Evolutionary conservation across 2,113 vertebrate genomes (phyloP), one percentile per base, ranked within the genome.

Genomic region (Danio rerio): DNA sequence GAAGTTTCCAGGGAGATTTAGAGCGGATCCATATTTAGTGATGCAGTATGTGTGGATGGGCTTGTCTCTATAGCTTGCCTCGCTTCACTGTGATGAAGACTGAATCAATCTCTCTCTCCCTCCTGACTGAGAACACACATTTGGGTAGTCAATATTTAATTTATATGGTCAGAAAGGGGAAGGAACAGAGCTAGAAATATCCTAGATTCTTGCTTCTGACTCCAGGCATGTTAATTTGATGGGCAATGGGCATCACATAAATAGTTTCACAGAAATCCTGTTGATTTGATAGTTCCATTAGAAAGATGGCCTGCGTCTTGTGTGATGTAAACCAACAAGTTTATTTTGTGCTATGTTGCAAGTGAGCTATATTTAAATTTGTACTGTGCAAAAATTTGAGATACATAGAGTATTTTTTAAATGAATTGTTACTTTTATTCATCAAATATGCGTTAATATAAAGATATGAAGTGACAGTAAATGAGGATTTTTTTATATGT

Each of bases 61-160:
- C 18, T 42, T 66, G 83, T 84, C 70, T 84, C 61, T 84, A 49
- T 59, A 74, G 53, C 15, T 53, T 20, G 79, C 20, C 75, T 74
- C 20, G 6, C 59, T 15, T n/a, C 7, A 7, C 13, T 53, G 66
- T 65, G 66, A 56, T 78, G 69, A 50, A 58, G 49, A 61, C 68
- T 62, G 18, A 53, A 66, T 73, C 18, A 71, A 52, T 71, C 69
- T 71, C 18, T 71, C n/a, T 61, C 43, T 49, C 43, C 74, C 58
- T 50, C 66, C 56, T 72, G 43, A 78, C 66, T 49, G 53, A 79
- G 58, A 70, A 70, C 55, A 72, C 59, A 63, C 75, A 47, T 49
- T 83, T 78, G 63, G 49, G 49, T 47, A 80, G 68, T 20, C 56
- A 71, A 80, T 80, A 65, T 66, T 20, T 74, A 58, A 65, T 74